Evolutionary conservation across 2,888 invertebrate species (phyloP), one percentile per base, ranked within the genome.

Genomic region (Limnephilus marmoratus): DNA sequence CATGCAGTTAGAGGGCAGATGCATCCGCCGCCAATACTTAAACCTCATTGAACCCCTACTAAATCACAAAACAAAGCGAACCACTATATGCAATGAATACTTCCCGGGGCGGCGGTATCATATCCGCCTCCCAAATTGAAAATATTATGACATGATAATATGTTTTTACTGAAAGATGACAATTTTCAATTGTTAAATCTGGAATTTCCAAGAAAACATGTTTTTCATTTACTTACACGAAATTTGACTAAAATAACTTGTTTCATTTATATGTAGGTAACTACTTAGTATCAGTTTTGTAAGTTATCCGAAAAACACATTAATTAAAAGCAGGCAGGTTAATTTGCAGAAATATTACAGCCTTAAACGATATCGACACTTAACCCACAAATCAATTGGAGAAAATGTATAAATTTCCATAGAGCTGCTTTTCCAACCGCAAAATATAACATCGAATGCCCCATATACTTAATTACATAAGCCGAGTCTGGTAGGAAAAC

Each of bases 401-500:
- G 31, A 83, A 34, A 37, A 83, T 34, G 34, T 34, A 83, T 83
- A 83, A 83, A 83, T 83, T 68, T 68, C n/a, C 24, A 68, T 68
- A 83, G 12, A 15, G 34, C 3, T 37, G 34, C 34, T 83, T 83
- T 83, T 34, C 34, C 34, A 83, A 37, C 82, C 82, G 34, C 82
- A 83, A 83, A 83, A 83, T 83, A 83, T 34, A 68, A 24, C 34
- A 37, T 83, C 34, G 82, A 83, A 34, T 37, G 82, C 82, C 34
- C 82, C 34, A 83, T 24, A 83, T 83, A 13, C 31, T 83, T 34
- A 83, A 83, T 83, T 83, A 83, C 31, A 83, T 2, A 31, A 83
- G 13, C 82, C 82, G 34, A 83, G 82, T 34, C 34, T 83, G 82
- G 82, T 83, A 34, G 34, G 68, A 83, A 24, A 83, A 83, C 82